A percentile compares a stretch with the other conserved stretches of the same genome.
Conservation (phyloP, 2,797 vertebrate species). For the Cryptoblepharus egeriae region DNA sequence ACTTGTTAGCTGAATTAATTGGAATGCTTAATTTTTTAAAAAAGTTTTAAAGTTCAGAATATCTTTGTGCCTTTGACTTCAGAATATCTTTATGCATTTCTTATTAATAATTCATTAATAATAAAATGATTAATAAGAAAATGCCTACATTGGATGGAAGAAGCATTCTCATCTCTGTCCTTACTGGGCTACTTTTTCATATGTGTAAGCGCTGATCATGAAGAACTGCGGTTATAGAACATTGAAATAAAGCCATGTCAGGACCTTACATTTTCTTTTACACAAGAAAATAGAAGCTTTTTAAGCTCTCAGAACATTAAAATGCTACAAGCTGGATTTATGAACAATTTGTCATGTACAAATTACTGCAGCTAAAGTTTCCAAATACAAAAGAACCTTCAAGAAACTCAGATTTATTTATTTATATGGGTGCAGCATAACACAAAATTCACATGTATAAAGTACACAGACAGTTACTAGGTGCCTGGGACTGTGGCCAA, state of each 20-base stretch:
- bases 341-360: neutral
- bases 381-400: neutral
- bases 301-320: slow-evolving; percentile 4
- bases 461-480: no score
- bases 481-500: no score
- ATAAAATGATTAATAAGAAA: slow-evolving; percentile 30
- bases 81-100: no score
- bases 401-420: neutral
- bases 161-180: slow-evolving; percentile 4
- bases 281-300: neutral
- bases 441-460: no score
- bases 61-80: no score
- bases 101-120: no score
- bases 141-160: neutral
- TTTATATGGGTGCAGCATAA: no score
- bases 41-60: slow-evolving; percentile 12
- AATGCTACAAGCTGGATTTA: neutral
- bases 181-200: neutral
- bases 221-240: neutral
- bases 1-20: slow-evolving; percentile 46
- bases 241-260: neutral
- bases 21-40: slow-evolving; percentile 36
- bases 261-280: neutral
- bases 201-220: neutral
- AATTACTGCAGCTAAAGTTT: neutral